These are phyloP conservation scores for Thera britannica DNA, from an alignment of 2,888 invertebrate genomes.

Conservation along the genomic window DNA sequence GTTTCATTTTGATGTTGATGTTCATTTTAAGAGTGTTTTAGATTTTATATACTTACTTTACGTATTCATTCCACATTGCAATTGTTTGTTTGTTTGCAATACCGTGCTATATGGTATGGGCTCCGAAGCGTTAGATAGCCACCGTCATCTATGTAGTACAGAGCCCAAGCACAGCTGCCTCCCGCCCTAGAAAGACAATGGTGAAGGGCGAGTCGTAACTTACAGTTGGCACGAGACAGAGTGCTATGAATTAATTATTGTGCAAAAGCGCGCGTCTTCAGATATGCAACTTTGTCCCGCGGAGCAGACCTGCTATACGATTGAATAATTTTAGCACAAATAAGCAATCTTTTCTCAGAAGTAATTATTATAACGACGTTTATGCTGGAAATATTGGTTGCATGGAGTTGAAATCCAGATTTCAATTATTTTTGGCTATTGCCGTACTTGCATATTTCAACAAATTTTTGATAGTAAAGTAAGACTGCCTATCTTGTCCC, in stretches of 20 bases:
- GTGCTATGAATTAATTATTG: conserved; percentile 66
- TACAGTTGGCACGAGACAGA: conserved; percentile 18
- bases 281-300: conserved; percentile 51
- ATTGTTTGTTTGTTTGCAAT: no score
- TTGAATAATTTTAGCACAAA: neutral
- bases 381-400: no score
- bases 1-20: conserved; percentile 21
- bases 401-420: no score
- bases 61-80: no score
- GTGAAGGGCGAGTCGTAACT: neutral
- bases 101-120: no score
- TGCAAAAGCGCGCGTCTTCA: conserved; percentile 53
- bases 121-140: neutral
- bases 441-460: no score
- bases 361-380: no score
- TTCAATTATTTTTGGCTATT: no score
- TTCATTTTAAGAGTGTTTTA: conserved; percentile 1
- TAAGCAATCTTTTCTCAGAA: neutral
- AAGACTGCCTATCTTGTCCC: no score
- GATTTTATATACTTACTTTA: neutral
- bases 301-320: neutral
- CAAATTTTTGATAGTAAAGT: no score
- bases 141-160: neutral
- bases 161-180: neutral
- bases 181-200: neutral